Base-by-base conservation (phyloP, 1,140 invertebrate species). In the Anadara kagoshimensis region DNA sequence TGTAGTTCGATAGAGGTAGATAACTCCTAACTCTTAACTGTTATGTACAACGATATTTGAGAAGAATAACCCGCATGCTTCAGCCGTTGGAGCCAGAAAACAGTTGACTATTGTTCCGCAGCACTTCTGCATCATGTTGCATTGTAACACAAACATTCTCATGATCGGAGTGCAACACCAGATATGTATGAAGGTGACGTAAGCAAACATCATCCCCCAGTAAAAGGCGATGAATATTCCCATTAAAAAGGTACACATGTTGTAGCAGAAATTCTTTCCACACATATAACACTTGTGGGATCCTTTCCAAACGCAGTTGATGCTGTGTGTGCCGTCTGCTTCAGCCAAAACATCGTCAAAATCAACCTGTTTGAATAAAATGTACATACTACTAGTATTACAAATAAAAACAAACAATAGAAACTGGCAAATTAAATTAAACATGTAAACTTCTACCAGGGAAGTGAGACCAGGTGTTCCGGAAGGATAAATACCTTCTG, bases 261-360 rank as follows among this genome's bases (percentile, higher is more conserved):
- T 59, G 26, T 59, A 59, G 20, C 57, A 59, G 24, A 29, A 59
- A 41, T 29, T 59, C 29, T 59, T 59, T 11, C 29, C 43, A 41
- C 57, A 59, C 24, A 29, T 59, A 26, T 59, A 59, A n/a, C 57
- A 59, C 29, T 41, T n/a, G 57, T 41, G 43, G 18, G 57, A 41
- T 41, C 36, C 57, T 41, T 59, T 59, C 57, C 57, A 59, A 41
- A 59, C 43, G 36, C 57, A 59, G 5, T 59, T 41, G 57, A 41
- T 41, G 29, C 57, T 59, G 26, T 59, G 57, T 1, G 57, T 59
- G 20, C 57, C 57, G 5, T 59, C 36, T 24, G 57, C 29, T n/a
- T 59, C 57, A 41, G 57, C 57, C n/a, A 59, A 59, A 4, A 59
- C 57, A 18, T 59, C 57, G 14, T 59, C 57, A 59, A 59, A 59